Evolutionary conservation across 2,888 invertebrate genomes (phyloP), one percentile per base, ranked within the genome.

Genomic region (Cataglyphis livida): DNA sequence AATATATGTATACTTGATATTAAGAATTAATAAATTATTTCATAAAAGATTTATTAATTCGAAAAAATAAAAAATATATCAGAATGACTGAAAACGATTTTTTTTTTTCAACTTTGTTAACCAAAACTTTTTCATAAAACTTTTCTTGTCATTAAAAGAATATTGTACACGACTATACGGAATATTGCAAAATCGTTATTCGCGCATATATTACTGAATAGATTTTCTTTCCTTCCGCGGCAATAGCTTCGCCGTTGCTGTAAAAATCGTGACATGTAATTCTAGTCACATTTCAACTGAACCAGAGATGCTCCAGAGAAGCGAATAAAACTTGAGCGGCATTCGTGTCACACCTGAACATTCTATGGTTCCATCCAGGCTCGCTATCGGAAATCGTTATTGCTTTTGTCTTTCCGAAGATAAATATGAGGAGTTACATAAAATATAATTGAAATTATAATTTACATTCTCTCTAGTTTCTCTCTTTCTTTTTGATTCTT

Each of bases 311-410:
- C 71, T 28, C 35, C 18, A 35, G 78, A 10, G 21, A 35, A 48
- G 15, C 48, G 78, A 79, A 79, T 71, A 71, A 79, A 79, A 71
- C 59, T 79, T 71, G 71, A 79, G 35, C 59, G 59, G 71, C 71
- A 71, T 71, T 79, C 78, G 59, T 79, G 78, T 79, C 78, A 78
- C 78, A 78, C 78, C 71, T 51, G n/a, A 51, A 51, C 51, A 51
- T 51, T 51, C n/a, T 79, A 71, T 71, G 71, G 21, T 21, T 21
- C 21, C 21, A 21, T 21, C 59, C 44, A 48, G 70, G 25, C 44
- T 71, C 48, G 71, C 35, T 79, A 79, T 79, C 78, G 78, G 78
- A 79, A 79, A 79, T 79, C 78, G 78, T 79, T 79, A 79, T 79
- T 25, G 78, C 48, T 79, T 79, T 28, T 28, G 28, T 28, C 44